These are phyloP conservation scores for Alces alces DNA, from an alignment of 2,113 vertebrate species.

Conservation along the genomic window DNA sequence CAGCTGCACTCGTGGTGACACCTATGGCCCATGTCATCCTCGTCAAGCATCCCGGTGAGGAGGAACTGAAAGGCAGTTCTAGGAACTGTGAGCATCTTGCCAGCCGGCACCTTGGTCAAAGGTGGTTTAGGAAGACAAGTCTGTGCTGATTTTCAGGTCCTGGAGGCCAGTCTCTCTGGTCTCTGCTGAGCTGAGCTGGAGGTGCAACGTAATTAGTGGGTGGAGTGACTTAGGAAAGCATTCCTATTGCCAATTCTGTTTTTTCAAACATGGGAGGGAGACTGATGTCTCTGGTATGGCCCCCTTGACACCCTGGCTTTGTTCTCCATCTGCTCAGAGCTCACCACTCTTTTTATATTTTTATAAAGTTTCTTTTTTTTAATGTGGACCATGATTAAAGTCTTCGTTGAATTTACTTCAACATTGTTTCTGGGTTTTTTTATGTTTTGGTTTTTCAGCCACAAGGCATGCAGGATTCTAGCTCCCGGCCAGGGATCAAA, in stretches of 20 bases:
- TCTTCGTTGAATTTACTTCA: not conserved
- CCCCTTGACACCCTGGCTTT: accelerated
- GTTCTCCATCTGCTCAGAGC: not conserved
- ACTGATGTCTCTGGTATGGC: accelerated
- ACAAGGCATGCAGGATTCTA: not conserved
- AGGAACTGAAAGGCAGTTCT: not conserved
- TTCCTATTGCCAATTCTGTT: not conserved
- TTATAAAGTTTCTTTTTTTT: not conserved
- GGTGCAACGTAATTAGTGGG: not conserved
- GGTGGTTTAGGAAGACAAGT: accelerated
- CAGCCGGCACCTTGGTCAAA: not conserved
- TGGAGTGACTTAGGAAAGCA: not conserved
- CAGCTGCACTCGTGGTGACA: accelerated
- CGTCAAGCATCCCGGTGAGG: accelerated
- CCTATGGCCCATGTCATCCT: not conserved
- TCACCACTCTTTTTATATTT: not conserved
- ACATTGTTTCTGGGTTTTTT: not conserved
- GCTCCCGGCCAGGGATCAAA: not conserved
- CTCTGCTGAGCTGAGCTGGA: not conserved
- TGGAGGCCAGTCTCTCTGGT: not conserved
- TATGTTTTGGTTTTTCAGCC: not conserved
- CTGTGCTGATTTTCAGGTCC: not conserved
- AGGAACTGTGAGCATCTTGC: accelerated
- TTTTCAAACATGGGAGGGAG: not conserved
- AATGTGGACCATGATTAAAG: not conserved